phyloP scores from a whole-genome alignment of 2,797 vertebrate species.

The Danio choprae region DNA sequence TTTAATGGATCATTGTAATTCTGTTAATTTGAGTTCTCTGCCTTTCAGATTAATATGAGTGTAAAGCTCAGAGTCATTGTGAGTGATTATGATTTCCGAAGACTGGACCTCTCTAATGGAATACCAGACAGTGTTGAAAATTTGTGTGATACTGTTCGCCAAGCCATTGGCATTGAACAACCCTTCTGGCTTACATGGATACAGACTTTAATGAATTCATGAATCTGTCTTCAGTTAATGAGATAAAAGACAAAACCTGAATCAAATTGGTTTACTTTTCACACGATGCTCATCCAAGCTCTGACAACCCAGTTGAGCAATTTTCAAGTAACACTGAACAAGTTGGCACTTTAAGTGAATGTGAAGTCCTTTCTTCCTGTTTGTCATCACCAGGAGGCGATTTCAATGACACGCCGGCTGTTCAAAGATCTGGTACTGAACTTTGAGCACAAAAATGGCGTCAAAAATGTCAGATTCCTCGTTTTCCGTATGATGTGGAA shows the following conservation, averaged over 20 bases:
- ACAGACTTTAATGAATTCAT: not conserved
- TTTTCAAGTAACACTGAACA: not conserved
- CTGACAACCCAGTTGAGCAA: not conserved
- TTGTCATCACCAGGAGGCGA: not conserved
- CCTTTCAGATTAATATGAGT: not conserved
- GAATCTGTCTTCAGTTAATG: not conserved
- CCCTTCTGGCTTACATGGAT: not conserved
- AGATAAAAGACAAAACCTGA: not conserved
- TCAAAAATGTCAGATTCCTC: conserved; percentile 23
- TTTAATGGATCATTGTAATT: too few species aligned
- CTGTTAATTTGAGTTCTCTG: not conserved
- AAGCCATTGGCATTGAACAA: conserved; percentile 1
- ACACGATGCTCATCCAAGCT: not conserved
- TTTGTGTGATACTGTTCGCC: not conserved
- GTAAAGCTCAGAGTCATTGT: conserved; percentile 4
- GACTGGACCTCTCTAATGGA: not conserved
- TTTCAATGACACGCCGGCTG: not conserved
- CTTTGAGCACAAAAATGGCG: not conserved
- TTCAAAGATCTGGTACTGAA: not conserved
- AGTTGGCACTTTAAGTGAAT: not conserved
- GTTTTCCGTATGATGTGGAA: conserved; percentile 40
- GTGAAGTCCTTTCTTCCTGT: not conserved
- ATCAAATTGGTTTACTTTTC: conserved; percentile 2
- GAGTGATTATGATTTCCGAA: not conserved
- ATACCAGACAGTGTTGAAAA: not conserved